Base-by-base conservation (phyloP, 2,797 vertebrate genomes). In the Sebastes flavidus region DNA sequence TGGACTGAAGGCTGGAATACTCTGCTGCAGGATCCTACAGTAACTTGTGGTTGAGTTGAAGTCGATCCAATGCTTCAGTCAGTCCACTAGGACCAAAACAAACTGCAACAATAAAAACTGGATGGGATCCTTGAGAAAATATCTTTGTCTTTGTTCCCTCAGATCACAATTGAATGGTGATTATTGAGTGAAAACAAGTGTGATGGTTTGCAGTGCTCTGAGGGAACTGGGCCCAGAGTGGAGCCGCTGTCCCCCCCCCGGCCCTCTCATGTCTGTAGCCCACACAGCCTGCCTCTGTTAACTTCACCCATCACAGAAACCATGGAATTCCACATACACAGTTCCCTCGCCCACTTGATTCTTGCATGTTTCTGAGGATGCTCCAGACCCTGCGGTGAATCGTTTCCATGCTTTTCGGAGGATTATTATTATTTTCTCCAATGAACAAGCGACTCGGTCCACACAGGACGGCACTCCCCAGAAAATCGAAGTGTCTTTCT, bases 401-500 rank as follows among this genome's bases (percentile, higher is more conserved):
- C 2, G 4, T 32, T 74, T 18, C 56, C 18, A 11, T 36, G 76
- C 61, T 38, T 49, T 73, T 61, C 6, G 7, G 25, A 52, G 65
- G 56, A 81, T 58, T 54, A 16, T 75, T 79, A 30, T 74, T 59
- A 58, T 67, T 76, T 52, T 70, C 42, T 60, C 61, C 42, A 30
- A 20, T 36, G 42, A 55, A 69, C 54, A 20, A 61, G 73, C 8
- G 14, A n/a, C 72, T 71, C 46, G 20, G 58, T 29, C 52, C 56
- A 67, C 22, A 49, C 68, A 56, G 65, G 52, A 77, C 4, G 25
- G 34, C 67, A n/a, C 65, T 78, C 67, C 67, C 29, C 22, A 52
- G 30, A 63, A 81, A 83, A 79, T 77, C 60, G 7, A 82, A 80
- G 63, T 11, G n/a, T 29, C 69, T 80, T 72, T 83, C 59, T 83